phyloP scores from a whole-genome alignment of 1,140 invertebrate species.

The Propsilocerus akamusi region DNA sequence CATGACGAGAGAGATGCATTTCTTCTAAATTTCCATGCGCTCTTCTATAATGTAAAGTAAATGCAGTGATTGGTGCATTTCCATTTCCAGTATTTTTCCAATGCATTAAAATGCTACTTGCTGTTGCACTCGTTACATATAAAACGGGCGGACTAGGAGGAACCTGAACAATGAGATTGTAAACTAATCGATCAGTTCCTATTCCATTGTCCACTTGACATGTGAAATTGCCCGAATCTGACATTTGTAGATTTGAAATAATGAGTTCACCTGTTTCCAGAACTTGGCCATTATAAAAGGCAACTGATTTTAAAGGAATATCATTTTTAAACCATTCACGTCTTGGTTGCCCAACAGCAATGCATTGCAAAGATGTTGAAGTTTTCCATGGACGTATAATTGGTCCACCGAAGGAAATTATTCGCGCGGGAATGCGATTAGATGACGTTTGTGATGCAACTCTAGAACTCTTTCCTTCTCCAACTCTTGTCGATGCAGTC shows the following conservation, averaged over 20 bases:
- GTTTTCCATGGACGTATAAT: constrained; percentile 43
- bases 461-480: constrained; percentile 52
- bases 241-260: constrained; percentile 37
- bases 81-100: constrained; percentile 51
- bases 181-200: constrained; percentile 41
- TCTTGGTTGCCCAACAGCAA: constrained; percentile 42
- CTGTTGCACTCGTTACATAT: constrained; percentile 50
- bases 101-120: constrained; percentile 46
- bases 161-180: constrained; percentile 41
- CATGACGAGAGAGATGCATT: constrained; percentile 37
- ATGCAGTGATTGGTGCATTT: constrained; percentile 43
- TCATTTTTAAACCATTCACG: constrained; percentile 44
- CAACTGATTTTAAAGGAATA: constrained; percentile 23
- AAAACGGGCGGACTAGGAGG: constrained; percentile 46
- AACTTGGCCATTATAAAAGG: constrained; percentile 35
- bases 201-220: constrained; percentile 54
- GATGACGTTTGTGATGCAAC: constrained; percentile 36
- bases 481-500: constrained; percentile 52
- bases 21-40: constrained; percentile 43
- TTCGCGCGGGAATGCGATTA: constrained; percentile 40
- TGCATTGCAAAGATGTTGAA: constrained; percentile 39
- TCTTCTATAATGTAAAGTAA: constrained; percentile 43
- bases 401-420: constrained; percentile 46
- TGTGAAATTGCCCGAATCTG: constrained; percentile 54
- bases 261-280: constrained; percentile 42